These are phyloP conservation scores for Sminthurides bifidus DNA, from an alignment of 1,140 invertebrate genomes.

Conservation along the genomic window DNA sequence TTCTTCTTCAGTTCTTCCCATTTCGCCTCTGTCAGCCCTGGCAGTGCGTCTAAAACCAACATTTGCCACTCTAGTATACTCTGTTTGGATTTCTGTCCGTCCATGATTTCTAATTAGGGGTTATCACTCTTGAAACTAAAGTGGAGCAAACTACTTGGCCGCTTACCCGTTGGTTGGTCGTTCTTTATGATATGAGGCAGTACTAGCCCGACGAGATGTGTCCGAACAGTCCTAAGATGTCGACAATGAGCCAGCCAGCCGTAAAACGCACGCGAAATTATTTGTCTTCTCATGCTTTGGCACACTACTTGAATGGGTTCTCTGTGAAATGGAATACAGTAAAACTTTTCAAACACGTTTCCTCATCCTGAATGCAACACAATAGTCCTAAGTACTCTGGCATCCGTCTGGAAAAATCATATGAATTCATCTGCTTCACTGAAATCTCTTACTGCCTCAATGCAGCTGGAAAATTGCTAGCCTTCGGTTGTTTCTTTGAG, in stretches of 20 bases:
- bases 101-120: no score
- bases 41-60: slow-evolving; percentile 40
- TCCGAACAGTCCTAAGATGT: slow-evolving; percentile 79
- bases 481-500: no score
- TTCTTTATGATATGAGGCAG: slow-evolving; percentile 38
- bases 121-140: no score
- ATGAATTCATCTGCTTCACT: no score
- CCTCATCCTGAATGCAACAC: neutral
- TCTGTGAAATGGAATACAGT: slow-evolving; percentile 34
- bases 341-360: neutral
- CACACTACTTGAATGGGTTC: slow-evolving; percentile 61
- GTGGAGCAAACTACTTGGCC: no score
- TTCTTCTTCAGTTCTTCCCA: slow-evolving; percentile 50
- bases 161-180: slow-evolving; percentile 26
- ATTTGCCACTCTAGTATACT: no score
- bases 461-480: no score
- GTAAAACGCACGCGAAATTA: slow-evolving; percentile 89
- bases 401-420: no score
- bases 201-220: slow-evolving; percentile 80
- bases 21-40: slow-evolving; percentile 53
- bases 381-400: neutral
- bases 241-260: slow-evolving; percentile 90
- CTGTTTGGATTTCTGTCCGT: no score
- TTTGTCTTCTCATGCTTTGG: slow-evolving; percentile 85
- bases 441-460: no score